phyloP scores from a whole-genome alignment of 2,113 vertebrate genomes.

The Morone saxatilis region DNA sequence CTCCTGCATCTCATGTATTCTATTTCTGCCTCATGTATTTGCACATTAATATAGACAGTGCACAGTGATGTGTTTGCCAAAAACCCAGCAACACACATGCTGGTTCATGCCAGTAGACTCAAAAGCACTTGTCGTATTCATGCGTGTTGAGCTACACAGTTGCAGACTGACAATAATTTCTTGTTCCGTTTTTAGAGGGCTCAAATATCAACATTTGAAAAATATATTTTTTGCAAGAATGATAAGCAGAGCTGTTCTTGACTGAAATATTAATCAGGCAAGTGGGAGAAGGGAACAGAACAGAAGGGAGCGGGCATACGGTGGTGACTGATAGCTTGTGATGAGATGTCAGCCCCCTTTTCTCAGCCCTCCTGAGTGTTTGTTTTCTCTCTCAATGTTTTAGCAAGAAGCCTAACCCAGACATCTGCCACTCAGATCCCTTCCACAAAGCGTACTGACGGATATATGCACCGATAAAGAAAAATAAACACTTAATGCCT shows the following conservation, averaged over 20 bases:
- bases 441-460: neutral
- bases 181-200: neutral
- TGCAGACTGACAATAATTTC: slow-evolving; percentile 6
- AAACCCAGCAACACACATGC: slow-evolving; percentile 30
- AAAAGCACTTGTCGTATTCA: slow-evolving; percentile 3
- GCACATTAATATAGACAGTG: slow-evolving; percentile 7
- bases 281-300: slow-evolving; percentile 54
- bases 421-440: slow-evolving; percentile 60
- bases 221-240: slow-evolving; percentile 10
- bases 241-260: slow-evolving; percentile 43
- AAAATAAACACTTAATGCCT: slow-evolving; percentile 1
- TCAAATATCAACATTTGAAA: slow-evolving; percentile 26
- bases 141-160: neutral
- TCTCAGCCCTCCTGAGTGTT: slow-evolving; percentile 66
- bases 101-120: neutral
- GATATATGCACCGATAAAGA: neutral
- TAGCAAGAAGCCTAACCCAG: slow-evolving; percentile 53
- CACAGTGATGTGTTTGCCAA: slow-evolving; percentile 11
- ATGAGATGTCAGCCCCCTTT: slow-evolving; percentile 58
- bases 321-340: slow-evolving; percentile 58
- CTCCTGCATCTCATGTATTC: slow-evolving; percentile 33
- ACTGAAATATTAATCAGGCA: slow-evolving; percentile 76
- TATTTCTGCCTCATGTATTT: slow-evolving; percentile 27
- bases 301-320: slow-evolving; percentile 68
- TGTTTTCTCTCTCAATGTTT: slow-evolving; percentile 72